Evolutionary conservation across 2,797 vertebrate species (phyloP), one percentile per base, ranked within the genome.

Genomic region (Amniataba percoides): DNA sequence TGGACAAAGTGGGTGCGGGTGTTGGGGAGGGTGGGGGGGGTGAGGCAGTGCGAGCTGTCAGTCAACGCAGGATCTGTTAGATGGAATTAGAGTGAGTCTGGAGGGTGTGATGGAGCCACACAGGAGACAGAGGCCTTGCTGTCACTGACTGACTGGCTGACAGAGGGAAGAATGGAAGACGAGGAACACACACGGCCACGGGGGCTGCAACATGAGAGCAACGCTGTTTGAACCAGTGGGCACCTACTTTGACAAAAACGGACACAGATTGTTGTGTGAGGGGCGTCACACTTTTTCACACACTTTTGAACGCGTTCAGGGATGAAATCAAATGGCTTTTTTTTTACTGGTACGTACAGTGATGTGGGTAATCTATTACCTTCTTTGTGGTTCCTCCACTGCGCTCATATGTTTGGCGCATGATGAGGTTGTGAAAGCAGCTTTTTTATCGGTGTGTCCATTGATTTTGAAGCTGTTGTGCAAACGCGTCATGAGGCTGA

Each of bases 31-130:
- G 31, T 21, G 25, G 19, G 34, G 68, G 16, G 72, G 45, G 49
- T 43, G n/a, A 21, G 59, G 66, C 40, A 1, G 16, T 31, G 48
- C 27, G 67, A 64, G 72, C 73, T 67, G 72, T 81, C 81, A 75
- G 46, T 89, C 77, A 89, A 80, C 78, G 61, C 34, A n/a, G 60
- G 74, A 42, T 66, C 52, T 64, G 69, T 72, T 79, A 45, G 70
- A 65, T 52, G 72, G 78, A 82, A 80, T 75, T 71, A 80, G 55
- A 89, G 40, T 48, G 55, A 46, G 72, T 39, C 55, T 71, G 79
- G 55, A 63, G 52, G 77, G 78, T 61, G 71, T 73, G 83, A 75
- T 42, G 52, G 62, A 13, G 8, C 78, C 77, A 59, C 62, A 72
- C 42, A 49, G 74, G 64, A 75, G 71, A 73, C 65, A 36, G 52